Conservation (phyloP, 2,888 invertebrate species). For the Melikaiella ostensackeni region DNA sequence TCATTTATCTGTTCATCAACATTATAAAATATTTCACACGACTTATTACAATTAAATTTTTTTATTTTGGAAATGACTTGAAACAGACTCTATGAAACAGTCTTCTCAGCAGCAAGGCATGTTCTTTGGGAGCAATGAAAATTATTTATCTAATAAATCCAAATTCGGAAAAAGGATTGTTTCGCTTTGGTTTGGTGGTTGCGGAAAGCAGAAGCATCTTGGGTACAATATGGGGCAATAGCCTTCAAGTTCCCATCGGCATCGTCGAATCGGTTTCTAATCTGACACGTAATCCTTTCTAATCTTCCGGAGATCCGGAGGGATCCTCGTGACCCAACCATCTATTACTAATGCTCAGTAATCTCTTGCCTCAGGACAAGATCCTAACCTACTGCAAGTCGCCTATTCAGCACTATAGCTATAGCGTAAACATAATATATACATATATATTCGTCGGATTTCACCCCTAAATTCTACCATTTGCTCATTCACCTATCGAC, state of each 20-base stretch:
- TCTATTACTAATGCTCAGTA: slow-evolving; percentile 67
- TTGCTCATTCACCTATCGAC: slow-evolving; percentile 59
- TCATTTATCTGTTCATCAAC: too few relatives aligned
- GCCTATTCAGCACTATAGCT: slow-evolving; percentile 48
- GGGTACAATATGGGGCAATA: background rate
- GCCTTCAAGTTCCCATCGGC: slow-evolving; percentile 65
- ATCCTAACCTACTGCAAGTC: slow-evolving; percentile 52
- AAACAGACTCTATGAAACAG: too few relatives aligned
- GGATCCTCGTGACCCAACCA: slow-evolving; percentile 61
- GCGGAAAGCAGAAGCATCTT: slow-evolving; percentile 4
- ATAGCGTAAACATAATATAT: slow-evolving; percentile 1
- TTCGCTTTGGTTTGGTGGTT: background rate
- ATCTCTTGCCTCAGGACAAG: slow-evolving; percentile 57
- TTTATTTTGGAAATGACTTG: too few relatives aligned
- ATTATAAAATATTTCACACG: too few relatives aligned
- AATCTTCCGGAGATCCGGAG: slow-evolving; percentile 62
- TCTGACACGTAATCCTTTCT: slow-evolving; percentile 67
- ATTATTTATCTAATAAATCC: too few relatives aligned
- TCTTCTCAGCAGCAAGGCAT: too few relatives aligned
- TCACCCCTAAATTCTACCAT: slow-evolving; percentile 49
- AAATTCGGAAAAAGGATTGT: background rate
- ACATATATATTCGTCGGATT: slow-evolving; percentile 4
- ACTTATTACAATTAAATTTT: too few relatives aligned
- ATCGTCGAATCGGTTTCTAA: slow-evolving; percentile 65
- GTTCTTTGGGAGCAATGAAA: too few relatives aligned